Evolutionary conservation across 2,797 vertebrate species (phyloP), one percentile per base, ranked within the genome.

Genomic region (Paguma larvata): DNA sequence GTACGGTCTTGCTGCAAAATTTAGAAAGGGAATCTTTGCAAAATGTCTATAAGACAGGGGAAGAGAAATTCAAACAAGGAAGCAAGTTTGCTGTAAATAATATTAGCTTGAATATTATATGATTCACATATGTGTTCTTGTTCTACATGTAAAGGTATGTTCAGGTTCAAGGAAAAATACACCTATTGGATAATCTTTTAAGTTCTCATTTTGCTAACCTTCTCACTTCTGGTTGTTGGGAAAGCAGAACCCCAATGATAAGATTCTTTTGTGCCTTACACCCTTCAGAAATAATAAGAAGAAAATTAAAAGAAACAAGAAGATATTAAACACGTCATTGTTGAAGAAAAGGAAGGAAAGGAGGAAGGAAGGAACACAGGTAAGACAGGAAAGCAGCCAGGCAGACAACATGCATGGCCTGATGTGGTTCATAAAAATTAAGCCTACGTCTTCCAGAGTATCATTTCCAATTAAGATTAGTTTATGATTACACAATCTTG

Each of bases 221-320:
- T 83, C 93, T 63, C 18, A 70, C n/a, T 94, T 94, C 62, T 80
- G 53, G 59, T 21, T 96, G 30, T 62, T 79, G 38, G 14, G 11
- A 94, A 51, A 93, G 11, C 7, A 86, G 89, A 88, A 56, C 1
- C 23, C 30, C n/a, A 93, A 62, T 44, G 65, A 63, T 88, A 34
- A 78, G 53, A n/a, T 51, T 85, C n/a, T 89, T 86, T 84, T 62
- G 34, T 70, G 34, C n/a, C 83, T 95, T 91, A 72, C 4, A 78
- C 21, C 30, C 11, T 93, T 95, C 51, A 63, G 63, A 86, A 97
- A 80, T n/a, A 78, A 84, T 56, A 85, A 75, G 44, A 85, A 92
- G 79, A 93, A 96, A 91, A 41, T 59, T 46, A 65, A 95, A 96
- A 95, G 56, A 79, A 91, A 97, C 41, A 79, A 46, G 70, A 90